These are phyloP conservation scores for Drosophila pruinosa DNA, from an alignment of 1,140 invertebrate genomes.

Conservation along the genomic window DNA sequence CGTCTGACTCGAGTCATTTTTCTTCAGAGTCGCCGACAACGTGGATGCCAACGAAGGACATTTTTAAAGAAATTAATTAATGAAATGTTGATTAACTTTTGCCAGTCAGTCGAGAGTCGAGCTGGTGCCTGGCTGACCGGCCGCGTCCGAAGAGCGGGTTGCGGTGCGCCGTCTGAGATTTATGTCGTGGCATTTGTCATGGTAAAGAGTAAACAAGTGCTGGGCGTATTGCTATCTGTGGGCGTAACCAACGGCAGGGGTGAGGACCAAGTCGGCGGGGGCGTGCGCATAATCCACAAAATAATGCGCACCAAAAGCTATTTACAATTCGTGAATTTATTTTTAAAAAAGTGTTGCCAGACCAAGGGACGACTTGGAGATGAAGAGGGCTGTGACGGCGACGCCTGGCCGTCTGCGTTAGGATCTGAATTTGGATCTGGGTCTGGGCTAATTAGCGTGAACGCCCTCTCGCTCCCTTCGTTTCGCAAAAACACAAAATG, in stretches of 20 bases:
- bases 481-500: slow-evolving; percentile 22
- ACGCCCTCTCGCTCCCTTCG: slow-evolving; percentile 27
- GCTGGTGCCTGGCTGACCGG: slow-evolving; percentile 20
- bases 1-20: slow-evolving; percentile 62
- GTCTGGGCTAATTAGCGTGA: slow-evolving; percentile 72
- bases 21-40: slow-evolving; percentile 35
- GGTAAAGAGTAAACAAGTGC: slow-evolving; percentile 73
- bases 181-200: slow-evolving; percentile 79
- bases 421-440: slow-evolving; percentile 48
- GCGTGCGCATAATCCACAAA: slow-evolving; percentile 76
- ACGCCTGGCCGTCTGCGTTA: slow-evolving; percentile 9
- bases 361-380: background rate
- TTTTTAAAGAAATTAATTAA: slow-evolving; percentile 82
- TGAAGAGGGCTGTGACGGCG: background rate
- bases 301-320: slow-evolving; percentile 77
- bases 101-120: slow-evolving; percentile 52
- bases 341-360: slow-evolving; percentile 50
- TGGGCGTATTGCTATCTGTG: slow-evolving; percentile 51
- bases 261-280: background rate
- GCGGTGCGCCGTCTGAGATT: slow-evolving; percentile 63
- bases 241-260: slow-evolving; percentile 4
- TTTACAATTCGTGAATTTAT: slow-evolving; percentile 76
- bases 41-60: slow-evolving; percentile 53
- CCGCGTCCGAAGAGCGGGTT: background rate
- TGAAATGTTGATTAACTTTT: slow-evolving; percentile 82